Base-by-base conservation (phyloP, 2,113 vertebrate species). In the Phaethornis superciliosus region DNA sequence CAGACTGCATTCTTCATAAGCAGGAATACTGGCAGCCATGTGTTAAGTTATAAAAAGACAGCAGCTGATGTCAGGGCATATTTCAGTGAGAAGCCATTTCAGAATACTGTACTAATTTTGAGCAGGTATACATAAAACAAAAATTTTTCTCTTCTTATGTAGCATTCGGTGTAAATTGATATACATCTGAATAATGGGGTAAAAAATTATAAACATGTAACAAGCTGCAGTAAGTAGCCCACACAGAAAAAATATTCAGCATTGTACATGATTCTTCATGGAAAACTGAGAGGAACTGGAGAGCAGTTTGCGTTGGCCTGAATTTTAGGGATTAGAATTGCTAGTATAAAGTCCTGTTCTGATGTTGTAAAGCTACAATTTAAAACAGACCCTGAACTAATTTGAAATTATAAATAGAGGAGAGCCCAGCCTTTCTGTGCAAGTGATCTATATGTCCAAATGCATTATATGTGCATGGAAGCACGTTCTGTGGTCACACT, bases 41-140 rank as follows among this genome's bases (percentile, higher is more conserved):
- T 94, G 94, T 88, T 88, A 64, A 44, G 93, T 93, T 97, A 96
- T 95, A 97, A 96, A 96, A 97, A 97, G 94, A 88, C 56, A 92
- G 91, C 95, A 97, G 94, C 96, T 95, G 95, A 96, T 95, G 93
- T 95, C 94, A 91, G 85, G 68, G 75, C 88, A 95, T 90, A 92
- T 92, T 95, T 94, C 82, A 67, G 93, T 22, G 59, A 85, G 89
- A 80, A 94, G 86, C 89, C 22, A 12, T 82, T 93, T 94, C 24
- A 3, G 91, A 95, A 75, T 55, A 49, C 89, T 80, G 89, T 67
- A 88, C 91, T 95, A 91, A 95, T 95, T 95, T 91, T 82, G 93
- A 85, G 82, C 85, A 95, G 88, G 82, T 95, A 95, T 32, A 58
- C 46, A 40, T 85, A 83, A 89, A 95, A 76, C 40, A 88, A 68